Conservation (phyloP, 1,140 invertebrate genomes). For the Trichoplusia ni region DNA sequence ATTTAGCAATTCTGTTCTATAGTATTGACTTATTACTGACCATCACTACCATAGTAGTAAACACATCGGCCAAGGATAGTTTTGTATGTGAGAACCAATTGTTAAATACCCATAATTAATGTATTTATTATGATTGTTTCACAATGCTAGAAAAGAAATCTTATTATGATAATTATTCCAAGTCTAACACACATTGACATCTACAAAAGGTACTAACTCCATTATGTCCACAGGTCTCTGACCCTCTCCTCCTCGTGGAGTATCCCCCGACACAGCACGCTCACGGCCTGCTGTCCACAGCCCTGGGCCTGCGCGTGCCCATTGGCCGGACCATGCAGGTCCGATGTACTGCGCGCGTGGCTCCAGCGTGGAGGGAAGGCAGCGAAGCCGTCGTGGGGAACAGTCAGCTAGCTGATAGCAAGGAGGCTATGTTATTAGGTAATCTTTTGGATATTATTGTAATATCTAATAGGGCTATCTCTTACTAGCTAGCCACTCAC, state of each 20-base stretch:
- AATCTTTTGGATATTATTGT: too few species aligned
- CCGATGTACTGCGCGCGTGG: slow-evolving; percentile 69
- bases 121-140: too few species aligned
- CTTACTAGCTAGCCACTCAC: too few species aligned
- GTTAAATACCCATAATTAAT: too few species aligned
- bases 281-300: slow-evolving; percentile 68
- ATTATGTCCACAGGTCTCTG: slow-evolving; percentile 57
- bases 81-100: too few species aligned
- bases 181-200: not conserved
- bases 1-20: too few species aligned
- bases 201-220: not conserved
- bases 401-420: slow-evolving; percentile 72
- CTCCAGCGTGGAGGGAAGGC: slow-evolving; percentile 72
- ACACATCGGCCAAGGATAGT: too few species aligned
- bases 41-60: too few species aligned
- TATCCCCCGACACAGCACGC: slow-evolving; percentile 67
- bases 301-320: slow-evolving; percentile 67
- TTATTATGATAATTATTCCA: too few species aligned
- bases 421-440: slow-evolving; percentile 77
- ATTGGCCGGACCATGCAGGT: slow-evolving; percentile 70
- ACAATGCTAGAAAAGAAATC: too few species aligned
- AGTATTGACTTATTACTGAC: too few species aligned
- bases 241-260: slow-evolving; percentile 63
- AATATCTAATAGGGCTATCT: too few species aligned
- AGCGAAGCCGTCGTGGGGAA: slow-evolving; percentile 74